Base-by-base conservation (phyloP, 35 echinoderm and acorn worm genomes). In the Strongylocentrotus purpuratus region DNA sequence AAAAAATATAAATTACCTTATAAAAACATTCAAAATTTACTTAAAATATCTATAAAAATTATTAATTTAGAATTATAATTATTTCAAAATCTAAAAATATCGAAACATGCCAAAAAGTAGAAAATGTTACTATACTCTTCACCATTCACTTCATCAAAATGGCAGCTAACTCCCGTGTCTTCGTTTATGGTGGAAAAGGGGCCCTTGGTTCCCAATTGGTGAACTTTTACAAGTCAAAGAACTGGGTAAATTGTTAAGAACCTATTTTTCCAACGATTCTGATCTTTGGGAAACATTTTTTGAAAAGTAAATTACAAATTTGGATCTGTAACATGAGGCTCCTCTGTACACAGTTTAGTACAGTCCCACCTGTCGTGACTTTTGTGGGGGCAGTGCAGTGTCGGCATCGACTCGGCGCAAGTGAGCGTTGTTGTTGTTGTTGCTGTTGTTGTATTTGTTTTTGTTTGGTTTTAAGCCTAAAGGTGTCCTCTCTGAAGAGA, bases 151-250 rank as follows among this genome's bases (percentile, higher is more conserved):
- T 31, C 91, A 93, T 93, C 91, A 94, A 97, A 60, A 96, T 96
- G 96, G 94, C 94, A 47, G 60, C 94, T 22, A 94, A 50, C 47
- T 85, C 90, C 12, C 86, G 94, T 46, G 97, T 97, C 33, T 94
- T 99, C 85, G 97, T 99, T 32, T 99, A 97, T 89, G 98, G 98
- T 89, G 98, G 98, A 91, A 99, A 99, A 96, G 98, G 98, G 25
- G 98, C 98, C 14, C 86, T 99, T 32, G 98, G 98, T 93, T 88
- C 94, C 9, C 47, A 85, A 48, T 48, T 99, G 59, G 98, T 99
- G 15, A 97, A 97, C n/a, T 97, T 70, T 94, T 99, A 97, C 96
- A 99, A 99, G 87, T 52, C 94, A 58, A 96, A 95, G 90, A 97
- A 97, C 86, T 99, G 98, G 98, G 98, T 98, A 91, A 95, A 92